Evolutionary conservation across 2,797 vertebrate species (phyloP).

Genomic region (Chanos chanos): DNA sequence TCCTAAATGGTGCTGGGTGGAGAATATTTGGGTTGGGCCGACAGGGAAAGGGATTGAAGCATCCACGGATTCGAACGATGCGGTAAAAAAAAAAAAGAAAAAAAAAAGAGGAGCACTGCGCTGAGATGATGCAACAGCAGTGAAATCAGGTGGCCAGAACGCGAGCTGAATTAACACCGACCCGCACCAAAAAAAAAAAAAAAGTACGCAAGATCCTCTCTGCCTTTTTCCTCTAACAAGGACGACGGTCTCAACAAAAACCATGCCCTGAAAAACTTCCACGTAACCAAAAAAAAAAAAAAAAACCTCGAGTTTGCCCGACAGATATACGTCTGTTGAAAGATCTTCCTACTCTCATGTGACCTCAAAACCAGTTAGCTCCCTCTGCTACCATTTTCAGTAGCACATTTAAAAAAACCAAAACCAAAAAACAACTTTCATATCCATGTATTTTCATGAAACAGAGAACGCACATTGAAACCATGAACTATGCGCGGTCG

Average conservation of each 20-base stretch:
- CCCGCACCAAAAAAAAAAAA: slow-evolving; percentile 61
- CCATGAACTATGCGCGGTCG: too few relatives aligned
- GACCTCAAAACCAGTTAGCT: too few relatives aligned
- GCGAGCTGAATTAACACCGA: slow-evolving; percentile 72
- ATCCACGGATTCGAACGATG: slow-evolving; percentile 59
- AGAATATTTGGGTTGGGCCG: slow-evolving; percentile 36
- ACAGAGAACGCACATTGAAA: too few relatives aligned
- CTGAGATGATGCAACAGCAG: slow-evolving; percentile 78
- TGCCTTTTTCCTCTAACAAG: slow-evolving; percentile 42
- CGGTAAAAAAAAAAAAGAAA: slow-evolving; percentile 55
- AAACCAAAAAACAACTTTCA: too few relatives aligned
- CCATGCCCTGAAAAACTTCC: slow-evolving; percentile 31
- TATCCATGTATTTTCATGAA: too few relatives aligned
- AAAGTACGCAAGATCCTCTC: slow-evolving; percentile 30
- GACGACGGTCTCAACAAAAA: slow-evolving; percentile 43
- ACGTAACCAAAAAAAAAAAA: slow-evolving; percentile 20
- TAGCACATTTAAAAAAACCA: too few relatives aligned
- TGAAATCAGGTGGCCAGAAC: slow-evolving; percentile 73
- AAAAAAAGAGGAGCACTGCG: slow-evolving; percentile 60
- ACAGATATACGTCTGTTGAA: too few relatives aligned
- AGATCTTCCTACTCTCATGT: too few relatives aligned
- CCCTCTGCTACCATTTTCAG: too few relatives aligned
- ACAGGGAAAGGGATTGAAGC: slow-evolving; percentile 41
- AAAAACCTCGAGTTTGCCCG: slow-evolving; percentile 32
- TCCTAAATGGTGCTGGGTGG: slow-evolving; percentile 54